phyloP scores from a whole-genome alignment of 2,113 vertebrate genomes.

The Corvus hawaiiensis region DNA sequence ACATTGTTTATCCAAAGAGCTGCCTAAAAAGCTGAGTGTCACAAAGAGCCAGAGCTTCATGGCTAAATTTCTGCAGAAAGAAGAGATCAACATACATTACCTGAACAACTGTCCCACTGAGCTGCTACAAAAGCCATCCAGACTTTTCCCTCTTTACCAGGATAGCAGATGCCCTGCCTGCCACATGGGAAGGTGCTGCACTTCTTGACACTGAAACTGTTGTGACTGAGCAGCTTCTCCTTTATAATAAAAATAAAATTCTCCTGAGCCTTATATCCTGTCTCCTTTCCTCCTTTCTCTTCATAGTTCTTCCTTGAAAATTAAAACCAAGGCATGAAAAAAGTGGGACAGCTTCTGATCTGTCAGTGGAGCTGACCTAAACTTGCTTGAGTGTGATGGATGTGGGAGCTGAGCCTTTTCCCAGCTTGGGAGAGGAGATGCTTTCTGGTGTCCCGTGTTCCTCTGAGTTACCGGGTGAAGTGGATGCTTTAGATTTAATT shows the following conservation, averaged over 20 bases:
- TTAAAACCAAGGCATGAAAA: not conserved
- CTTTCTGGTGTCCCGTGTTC: not conserved
- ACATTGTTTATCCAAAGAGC: not conserved
- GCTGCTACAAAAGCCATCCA: not conserved
- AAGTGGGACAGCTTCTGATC: not conserved
- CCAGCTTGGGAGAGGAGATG: not conserved
- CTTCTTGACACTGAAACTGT: not conserved
- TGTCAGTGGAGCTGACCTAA: not conserved
- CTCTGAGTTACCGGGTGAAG: not conserved
- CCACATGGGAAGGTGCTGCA: not conserved
- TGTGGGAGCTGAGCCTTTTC: not conserved
- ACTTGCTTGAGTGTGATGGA: not conserved
- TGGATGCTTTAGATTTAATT: not conserved
- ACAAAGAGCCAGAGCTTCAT: not conserved
- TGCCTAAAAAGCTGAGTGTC: not conserved
- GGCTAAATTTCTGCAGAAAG: not conserved
- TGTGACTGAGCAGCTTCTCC: not conserved
- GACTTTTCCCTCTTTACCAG: not conserved
- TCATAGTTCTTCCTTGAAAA: not conserved
- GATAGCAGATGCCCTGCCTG: not conserved
- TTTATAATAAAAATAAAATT: not conserved
- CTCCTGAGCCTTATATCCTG: not conserved
- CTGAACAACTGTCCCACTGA: not conserved
- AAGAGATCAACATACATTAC: not conserved
- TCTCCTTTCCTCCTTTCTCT: not conserved